Percentiles rank a stretch among this genome's conserved stretches.
Evolutionary conservation across 1,140 invertebrate genomes (phyloP).

Genomic region (Ceratoteleas bidentatus): DNA sequence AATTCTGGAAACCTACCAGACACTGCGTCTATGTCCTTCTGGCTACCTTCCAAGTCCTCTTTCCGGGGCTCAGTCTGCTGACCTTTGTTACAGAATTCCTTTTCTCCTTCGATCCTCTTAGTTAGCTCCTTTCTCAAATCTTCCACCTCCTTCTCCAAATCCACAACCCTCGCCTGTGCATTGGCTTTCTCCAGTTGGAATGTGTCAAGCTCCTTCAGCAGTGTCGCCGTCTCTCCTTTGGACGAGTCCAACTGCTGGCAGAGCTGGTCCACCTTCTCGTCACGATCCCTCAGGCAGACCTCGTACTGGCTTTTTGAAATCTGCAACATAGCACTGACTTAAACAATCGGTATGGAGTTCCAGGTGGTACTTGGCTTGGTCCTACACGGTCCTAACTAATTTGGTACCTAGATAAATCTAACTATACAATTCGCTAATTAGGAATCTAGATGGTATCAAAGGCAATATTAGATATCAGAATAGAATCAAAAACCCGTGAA

Average conservation of each 20-base stretch:
- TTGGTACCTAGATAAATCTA: no score
- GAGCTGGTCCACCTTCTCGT: slow-evolving; percentile 61
- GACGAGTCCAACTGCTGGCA: slow-evolving; percentile 63
- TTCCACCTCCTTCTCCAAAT: slow-evolving; percentile 70
- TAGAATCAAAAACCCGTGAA: not conserved
- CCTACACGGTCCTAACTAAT: no score
- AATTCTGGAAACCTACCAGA: not conserved
- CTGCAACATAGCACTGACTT: slow-evolving; percentile 43
- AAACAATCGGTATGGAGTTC: no score
- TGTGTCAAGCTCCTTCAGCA: slow-evolving; percentile 71
- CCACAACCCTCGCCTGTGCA: slow-evolving; percentile 66
- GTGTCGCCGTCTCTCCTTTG: slow-evolving; percentile 67
- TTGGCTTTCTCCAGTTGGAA: slow-evolving; percentile 71
- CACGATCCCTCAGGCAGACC: slow-evolving; percentile 28
- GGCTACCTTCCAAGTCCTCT: slow-evolving; percentile 31
- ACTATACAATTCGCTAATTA: no score
- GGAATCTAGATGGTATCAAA: not conserved
- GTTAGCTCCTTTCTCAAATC: slow-evolving; percentile 56
- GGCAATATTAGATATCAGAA: slow-evolving; percentile 19
- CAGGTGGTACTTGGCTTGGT: no score
- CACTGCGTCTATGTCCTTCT: slow-evolving; percentile 12
- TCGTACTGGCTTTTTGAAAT: slow-evolving; percentile 60
- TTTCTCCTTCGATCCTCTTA: slow-evolving; percentile 62
- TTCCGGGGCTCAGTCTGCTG: slow-evolving; percentile 62
- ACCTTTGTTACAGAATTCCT: slow-evolving; percentile 23